phyloP scores from a whole-genome alignment of 2,797 vertebrate species.

The Valencia hispanica region DNA sequence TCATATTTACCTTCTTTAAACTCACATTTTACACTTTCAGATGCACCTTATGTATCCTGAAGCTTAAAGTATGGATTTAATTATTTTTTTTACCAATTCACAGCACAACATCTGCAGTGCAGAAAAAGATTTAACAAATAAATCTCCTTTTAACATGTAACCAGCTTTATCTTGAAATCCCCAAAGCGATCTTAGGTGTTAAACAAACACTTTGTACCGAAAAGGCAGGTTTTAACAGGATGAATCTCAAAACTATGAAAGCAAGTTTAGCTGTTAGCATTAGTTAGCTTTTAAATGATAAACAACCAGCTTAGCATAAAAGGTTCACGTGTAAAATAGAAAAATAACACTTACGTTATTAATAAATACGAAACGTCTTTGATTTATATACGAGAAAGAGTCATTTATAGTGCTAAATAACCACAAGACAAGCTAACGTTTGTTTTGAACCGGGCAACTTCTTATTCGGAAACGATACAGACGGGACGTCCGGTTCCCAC shows the following conservation, averaged over 20 bases:
- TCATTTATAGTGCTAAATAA: conserved; percentile 39
- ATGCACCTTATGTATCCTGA: not conserved
- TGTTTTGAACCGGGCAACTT: conserved; percentile 67
- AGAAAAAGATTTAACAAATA: not conserved
- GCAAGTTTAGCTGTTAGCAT: conserved; percentile 52
- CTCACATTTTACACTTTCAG: not conserved
- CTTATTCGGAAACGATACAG: conserved; percentile 47
- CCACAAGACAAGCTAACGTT: conserved; percentile 35
- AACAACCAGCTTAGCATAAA: not conserved
- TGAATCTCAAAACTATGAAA: conserved; percentile 22
- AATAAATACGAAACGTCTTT: not conserved
- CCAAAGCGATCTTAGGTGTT: not conserved
- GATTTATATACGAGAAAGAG: conserved; percentile 7
- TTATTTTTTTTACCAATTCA: not conserved
- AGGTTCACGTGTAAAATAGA: not conserved
- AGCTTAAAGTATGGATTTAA: not conserved
- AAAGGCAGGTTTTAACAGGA: not conserved
- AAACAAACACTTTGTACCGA: not conserved
- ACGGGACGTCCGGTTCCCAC: not conserved
- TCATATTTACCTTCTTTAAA: not conserved
- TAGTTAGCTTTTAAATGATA: conserved; percentile 20
- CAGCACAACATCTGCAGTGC: not conserved
- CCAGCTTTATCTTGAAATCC: not conserved
- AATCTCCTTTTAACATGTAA: not conserved
- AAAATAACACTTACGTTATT: conserved; percentile 38